These are phyloP conservation scores for Ctenochaetus hawaiiensis DNA, from an alignment of 2,797 vertebrate species.

Conservation along the genomic window DNA sequence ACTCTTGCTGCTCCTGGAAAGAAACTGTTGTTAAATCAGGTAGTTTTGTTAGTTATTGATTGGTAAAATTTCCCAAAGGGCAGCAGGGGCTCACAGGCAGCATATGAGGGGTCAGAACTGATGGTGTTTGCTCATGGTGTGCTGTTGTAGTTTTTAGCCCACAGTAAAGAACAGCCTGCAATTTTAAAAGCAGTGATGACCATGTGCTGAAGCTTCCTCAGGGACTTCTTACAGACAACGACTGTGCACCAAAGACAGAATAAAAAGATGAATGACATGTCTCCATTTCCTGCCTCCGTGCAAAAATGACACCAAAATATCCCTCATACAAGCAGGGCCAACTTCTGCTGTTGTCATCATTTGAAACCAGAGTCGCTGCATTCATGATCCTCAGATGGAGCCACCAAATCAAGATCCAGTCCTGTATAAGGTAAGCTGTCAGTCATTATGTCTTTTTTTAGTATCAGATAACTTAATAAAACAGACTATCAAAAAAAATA, in stretches of 20 bases:
- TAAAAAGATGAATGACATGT: no score
- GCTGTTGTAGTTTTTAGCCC: conserved; percentile 1
- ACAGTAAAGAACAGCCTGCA: conserved; percentile 5
- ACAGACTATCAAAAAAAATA: neutral
- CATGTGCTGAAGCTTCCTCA: neutral
- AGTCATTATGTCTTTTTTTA: no score
- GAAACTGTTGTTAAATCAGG: neutral
- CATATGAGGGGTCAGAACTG: neutral
- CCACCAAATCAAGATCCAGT: no score
- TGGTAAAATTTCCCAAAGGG: conserved; percentile 4
- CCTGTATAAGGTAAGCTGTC: no score
- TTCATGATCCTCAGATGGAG: no score
- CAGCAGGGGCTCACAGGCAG: conserved; percentile 1
- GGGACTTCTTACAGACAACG: neutral
- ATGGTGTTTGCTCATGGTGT: neutral
- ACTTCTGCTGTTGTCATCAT: no score
- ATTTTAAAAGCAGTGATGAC: neutral
- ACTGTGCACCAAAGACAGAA: neutral
- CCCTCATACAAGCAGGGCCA: no score
- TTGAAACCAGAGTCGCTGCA: no score
- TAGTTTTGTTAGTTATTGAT: neutral
- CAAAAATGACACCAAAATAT: no score
- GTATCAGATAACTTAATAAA: no score
- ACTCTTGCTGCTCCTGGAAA: neutral
- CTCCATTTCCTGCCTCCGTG: no score